These are phyloP conservation scores for Chunga burmeisteri DNA, from an alignment of 2,113 vertebrate genomes.

Conservation along the genomic window DNA sequence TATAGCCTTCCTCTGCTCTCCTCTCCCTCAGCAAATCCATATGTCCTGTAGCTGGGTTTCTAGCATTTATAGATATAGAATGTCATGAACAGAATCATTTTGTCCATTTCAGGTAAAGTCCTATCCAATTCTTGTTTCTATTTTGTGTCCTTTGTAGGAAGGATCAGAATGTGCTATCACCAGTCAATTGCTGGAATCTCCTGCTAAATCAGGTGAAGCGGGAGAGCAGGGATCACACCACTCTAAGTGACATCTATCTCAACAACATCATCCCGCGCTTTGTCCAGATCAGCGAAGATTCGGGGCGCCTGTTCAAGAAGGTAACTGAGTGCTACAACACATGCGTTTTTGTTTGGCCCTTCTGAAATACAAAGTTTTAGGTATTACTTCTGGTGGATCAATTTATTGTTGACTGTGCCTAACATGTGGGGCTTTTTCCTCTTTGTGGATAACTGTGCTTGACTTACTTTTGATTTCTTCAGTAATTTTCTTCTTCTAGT, in stretches of 20 bases:
- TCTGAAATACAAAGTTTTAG: neutral
- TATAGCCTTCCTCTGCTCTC: neutral
- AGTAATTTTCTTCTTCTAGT: neutral
- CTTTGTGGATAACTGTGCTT: neutral
- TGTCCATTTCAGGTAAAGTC: neutral
- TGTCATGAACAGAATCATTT: fast-evolving
- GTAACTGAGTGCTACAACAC: constrained; percentile 48
- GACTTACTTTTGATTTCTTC: neutral
- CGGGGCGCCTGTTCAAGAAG: constrained; percentile 98
- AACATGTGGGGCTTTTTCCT: neutral
- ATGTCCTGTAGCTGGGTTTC: neutral
- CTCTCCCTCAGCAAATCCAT: neutral
- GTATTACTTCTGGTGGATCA: fast-evolving
- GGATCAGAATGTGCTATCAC: constrained; percentile 93
- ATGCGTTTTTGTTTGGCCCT: fast-evolving
- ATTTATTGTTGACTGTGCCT: neutral
- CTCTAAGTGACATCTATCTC: constrained; percentile 97
- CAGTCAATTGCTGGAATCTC: constrained; percentile 97
- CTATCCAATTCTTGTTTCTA: neutral
- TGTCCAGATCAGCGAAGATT: constrained; percentile 96
- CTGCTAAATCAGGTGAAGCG: constrained; percentile 95
- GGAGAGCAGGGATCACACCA: constrained; percentile 96
- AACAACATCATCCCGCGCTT: constrained; percentile 99
- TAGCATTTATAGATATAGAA: fast-evolving
- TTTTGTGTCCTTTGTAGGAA: constrained; percentile 76